These are phyloP conservation scores for Yponomeuta sedellus DNA, from an alignment of 2,888 invertebrate species.

Conservation along the genomic window DNA sequence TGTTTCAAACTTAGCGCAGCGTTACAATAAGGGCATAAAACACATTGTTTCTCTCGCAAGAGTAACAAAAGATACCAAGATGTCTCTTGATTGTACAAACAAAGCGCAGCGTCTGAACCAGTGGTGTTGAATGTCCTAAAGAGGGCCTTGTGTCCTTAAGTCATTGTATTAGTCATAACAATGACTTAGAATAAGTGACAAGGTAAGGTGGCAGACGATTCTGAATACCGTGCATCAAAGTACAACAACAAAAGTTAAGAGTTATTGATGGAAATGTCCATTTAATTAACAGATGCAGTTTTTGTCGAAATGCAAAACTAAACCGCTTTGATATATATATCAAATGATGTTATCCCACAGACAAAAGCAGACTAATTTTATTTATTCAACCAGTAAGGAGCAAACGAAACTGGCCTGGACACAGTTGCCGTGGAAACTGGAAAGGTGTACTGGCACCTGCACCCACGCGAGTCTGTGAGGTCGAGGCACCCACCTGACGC, in stretches of 20 bases:
- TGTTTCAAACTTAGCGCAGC: not conserved
- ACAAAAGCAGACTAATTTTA: not conserved
- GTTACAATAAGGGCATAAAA: not conserved
- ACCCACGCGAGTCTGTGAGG: conserved; percentile 39
- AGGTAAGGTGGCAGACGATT: too few species aligned
- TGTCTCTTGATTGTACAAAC: not conserved
- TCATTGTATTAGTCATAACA: not conserved
- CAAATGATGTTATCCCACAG: too few species aligned
- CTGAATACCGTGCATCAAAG: too few species aligned
- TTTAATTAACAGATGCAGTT: too few species aligned
- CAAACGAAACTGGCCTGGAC: not conserved
- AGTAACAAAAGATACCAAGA: conserved; percentile 1
- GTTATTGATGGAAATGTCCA: too few species aligned
- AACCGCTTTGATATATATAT: too few species aligned
- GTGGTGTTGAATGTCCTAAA: not conserved
- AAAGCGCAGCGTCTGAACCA: not conserved
- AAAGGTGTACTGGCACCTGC: conserved; percentile 70
- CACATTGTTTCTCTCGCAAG: not conserved
- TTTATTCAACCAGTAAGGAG: not conserved
- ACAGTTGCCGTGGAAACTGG: conserved; percentile 37
- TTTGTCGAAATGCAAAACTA: too few species aligned
- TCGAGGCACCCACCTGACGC: conserved; percentile 23
- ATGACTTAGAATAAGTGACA: not conserved
- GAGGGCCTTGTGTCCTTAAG: not conserved
- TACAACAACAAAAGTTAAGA: too few species aligned